Base-by-base conservation (phyloP, 2,797 vertebrate genomes). In the Lagodon rhomboides region DNA sequence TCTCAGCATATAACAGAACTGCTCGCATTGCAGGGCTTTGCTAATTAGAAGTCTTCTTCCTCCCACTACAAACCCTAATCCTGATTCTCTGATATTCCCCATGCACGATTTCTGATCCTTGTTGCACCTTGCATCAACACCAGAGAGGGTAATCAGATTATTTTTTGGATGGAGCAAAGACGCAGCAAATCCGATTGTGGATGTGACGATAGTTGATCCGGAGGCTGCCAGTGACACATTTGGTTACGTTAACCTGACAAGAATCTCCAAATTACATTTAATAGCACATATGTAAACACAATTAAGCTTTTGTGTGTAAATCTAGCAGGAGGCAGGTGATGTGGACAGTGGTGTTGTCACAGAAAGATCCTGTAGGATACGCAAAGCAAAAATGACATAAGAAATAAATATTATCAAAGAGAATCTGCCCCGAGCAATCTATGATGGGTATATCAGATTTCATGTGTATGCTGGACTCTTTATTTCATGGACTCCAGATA, bases 11-110 rank as follows among this genome's bases (percentile, higher is more conserved):
- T 72, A 76, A 80, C 43, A 71, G 64, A 83, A 67, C 55, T 61
- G 38, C 53, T 81, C 25, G 5, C 23, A 44, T 55, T 58, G 61
- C 55, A 46, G 50, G 44, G 41, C 20, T 83, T 38, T 12, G 17
- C 56, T 83, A 87, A 90, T 85, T 82, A 64, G 59, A 77, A 79
- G 44, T 68, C 38, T 68, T 68, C 59, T 63, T 75, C 70, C 73
- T 79, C 66, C 66, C 53, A 69, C 82, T 65, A 6, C 77, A 75
- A 76, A 73, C 25, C 23, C 12, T 82, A 76, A 85, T 79, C 76
- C 75, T 67, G 53, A 84, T 83, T 78, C 61, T 38, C 82, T 73
- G 6, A 74, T 69, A 50, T 71, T 78, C 47, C 54, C 15, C 43
- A 10, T 54, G 25, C 56, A 22, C 41, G 11, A 49, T 53, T 68